phyloP scores from a whole-genome alignment of 2,113 vertebrate species.

The Plestiodon gilberti region DNA sequence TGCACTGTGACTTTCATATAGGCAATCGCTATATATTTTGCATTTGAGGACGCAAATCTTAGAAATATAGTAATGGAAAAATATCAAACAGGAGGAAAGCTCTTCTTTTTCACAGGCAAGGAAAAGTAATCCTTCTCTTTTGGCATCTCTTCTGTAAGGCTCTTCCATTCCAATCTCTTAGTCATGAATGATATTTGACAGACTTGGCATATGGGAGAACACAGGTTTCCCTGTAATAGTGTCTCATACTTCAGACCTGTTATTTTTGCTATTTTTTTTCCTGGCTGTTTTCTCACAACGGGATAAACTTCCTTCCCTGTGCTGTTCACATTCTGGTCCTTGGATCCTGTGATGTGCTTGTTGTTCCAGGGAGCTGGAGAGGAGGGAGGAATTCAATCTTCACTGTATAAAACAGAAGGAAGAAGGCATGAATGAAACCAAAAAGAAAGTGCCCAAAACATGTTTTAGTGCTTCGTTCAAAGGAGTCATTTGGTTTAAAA shows the following conservation, averaged over 20 bases:
- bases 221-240: background rate
- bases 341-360: background rate
- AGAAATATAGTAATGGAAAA: background rate
- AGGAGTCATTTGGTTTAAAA: background rate
- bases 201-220: background rate
- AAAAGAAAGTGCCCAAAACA: constrained; percentile 14
- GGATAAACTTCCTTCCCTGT: background rate
- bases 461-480: background rate
- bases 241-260: background rate
- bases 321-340: background rate
- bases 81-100: no score
- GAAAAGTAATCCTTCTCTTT: background rate
- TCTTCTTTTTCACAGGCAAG: background rate
- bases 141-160: background rate
- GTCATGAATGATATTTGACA: background rate
- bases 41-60: background rate
- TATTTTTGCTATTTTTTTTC: background rate
- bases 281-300: background rate
- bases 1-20: background rate
- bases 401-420: constrained; percentile 41
- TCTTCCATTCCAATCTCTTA: background rate
- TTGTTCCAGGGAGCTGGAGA: constrained; percentile 32
- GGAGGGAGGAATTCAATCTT: background rate
- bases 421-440: constrained; percentile 22
- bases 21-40: background rate